Percentiles rank a stretch among this genome's conserved stretches.
These are phyloP conservation scores for Pipistrellus pipistrellus DNA, from an alignment of 2,797 vertebrate species.

Conservation along the genomic window DNA sequence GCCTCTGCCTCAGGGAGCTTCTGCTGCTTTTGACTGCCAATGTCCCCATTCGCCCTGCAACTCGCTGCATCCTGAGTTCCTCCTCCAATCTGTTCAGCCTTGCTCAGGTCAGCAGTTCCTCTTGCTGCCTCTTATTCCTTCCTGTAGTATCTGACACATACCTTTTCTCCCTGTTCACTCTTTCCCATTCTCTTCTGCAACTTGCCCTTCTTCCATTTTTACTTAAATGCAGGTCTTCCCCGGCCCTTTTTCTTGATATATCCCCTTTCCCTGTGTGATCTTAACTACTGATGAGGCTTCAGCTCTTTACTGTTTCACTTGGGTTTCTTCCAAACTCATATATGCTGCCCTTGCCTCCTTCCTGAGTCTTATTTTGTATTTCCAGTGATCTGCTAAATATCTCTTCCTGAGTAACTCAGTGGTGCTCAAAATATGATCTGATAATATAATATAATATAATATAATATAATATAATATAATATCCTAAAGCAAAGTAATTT, in stretches of 20 bases:
- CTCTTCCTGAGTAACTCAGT: not conserved
- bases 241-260: not conserved
- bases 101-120: not conserved
- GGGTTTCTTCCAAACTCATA: not conserved
- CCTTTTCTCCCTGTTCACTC: not conserved
- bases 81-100: not conserved
- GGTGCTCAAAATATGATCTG: not conserved
- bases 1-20: not conserved
- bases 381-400: slow-evolving; percentile 5
- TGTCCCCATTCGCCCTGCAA: not conserved
- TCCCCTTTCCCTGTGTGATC: not conserved
- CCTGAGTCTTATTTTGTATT: slow-evolving; percentile 22
- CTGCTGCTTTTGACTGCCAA: not conserved
- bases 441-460: no score
- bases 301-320: not conserved
- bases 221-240: not conserved
- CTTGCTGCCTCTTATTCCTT: not conserved
- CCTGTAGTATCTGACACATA: not conserved
- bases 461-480: no score
- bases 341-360: not conserved
- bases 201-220: not conserved
- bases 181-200: not conserved
- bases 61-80: not conserved
- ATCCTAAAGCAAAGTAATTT: slow-evolving; percentile 32
- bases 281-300: not conserved